Conservation (phyloP, 1,140 invertebrate genomes). For the Drosophila teissieri region DNA sequence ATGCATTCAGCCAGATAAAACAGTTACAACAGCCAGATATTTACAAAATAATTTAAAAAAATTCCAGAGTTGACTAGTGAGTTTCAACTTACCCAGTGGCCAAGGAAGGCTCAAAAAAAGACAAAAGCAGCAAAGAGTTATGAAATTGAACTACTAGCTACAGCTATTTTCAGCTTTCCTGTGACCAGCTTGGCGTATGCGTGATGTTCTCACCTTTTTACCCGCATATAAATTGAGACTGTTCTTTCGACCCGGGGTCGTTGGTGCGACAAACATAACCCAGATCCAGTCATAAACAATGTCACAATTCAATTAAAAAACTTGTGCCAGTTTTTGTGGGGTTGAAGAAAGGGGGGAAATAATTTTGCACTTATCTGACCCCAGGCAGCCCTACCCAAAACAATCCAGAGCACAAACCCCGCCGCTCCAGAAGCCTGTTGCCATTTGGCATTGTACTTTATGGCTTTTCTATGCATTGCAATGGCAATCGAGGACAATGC, state of each 20-base stretch:
- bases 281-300: constrained; percentile 57
- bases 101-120: background rate
- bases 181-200: constrained; percentile 49
- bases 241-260: constrained; percentile 10
- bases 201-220: constrained; percentile 23
- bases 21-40: constrained; percentile 20
- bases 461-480: constrained; percentile 74
- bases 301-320: constrained; percentile 71
- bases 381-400: constrained; percentile 43
- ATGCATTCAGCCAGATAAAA: constrained; percentile 30
- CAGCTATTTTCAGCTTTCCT: constrained; percentile 32
- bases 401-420: constrained; percentile 4
- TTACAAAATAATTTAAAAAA: constrained; percentile 46
- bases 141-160: constrained; percentile 22
- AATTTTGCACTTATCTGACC: constrained; percentile 80
- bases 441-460: constrained; percentile 63
- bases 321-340: constrained; percentile 50
- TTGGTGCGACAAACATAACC: constrained; percentile 34
- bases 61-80: constrained; percentile 54
- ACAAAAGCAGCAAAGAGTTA: constrained; percentile 13
- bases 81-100: constrained; percentile 30
- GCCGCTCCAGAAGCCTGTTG: constrained; percentile 32
- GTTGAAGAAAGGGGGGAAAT: constrained; percentile 37
- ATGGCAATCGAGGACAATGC: constrained; percentile 56
- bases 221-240: constrained; percentile 44